Evolutionary conservation across 2,797 vertebrate genomes (phyloP).

Genomic region (Pangasius djambal): DNA sequence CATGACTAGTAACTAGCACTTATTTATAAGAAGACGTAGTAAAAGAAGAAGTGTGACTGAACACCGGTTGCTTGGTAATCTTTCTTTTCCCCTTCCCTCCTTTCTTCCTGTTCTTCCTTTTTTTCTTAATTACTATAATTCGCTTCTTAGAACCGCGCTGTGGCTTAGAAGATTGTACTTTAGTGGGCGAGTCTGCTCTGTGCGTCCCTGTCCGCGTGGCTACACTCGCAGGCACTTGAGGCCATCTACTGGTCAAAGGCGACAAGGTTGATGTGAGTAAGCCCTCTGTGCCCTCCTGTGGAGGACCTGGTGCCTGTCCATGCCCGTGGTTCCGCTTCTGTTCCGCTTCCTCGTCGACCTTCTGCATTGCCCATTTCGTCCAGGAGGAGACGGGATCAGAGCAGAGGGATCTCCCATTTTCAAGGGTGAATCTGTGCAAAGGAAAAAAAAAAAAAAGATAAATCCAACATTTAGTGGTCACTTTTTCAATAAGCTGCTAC

Average conservation of each 20-base stretch:
- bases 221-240: not conserved
- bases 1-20: not conserved
- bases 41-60: not conserved
- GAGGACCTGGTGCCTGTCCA: not conserved
- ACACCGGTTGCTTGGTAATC: not conserved
- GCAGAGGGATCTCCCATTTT: not conserved
- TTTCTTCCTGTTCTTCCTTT: not conserved
- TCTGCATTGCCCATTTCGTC: slow-evolving; percentile 6
- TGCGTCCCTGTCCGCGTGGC: not conserved
- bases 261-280: not conserved
- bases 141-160: not conserved
- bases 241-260: slow-evolving; percentile 16
- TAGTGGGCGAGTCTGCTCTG: not conserved
- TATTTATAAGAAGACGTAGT: not conserved
- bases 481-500: not conserved
- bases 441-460: not conserved
- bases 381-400: slow-evolving; percentile 29
- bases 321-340: not conserved
- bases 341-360: slow-evolving; percentile 20
- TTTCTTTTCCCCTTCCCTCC: not conserved
- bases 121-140: not conserved
- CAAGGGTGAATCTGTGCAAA: slow-evolving; percentile 57
- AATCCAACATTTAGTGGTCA: not conserved
- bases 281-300: not conserved
- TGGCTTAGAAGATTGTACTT: not conserved